phyloP scores from a whole-genome alignment of 2,797 vertebrate species.

The Sparidentex hasta region DNA sequence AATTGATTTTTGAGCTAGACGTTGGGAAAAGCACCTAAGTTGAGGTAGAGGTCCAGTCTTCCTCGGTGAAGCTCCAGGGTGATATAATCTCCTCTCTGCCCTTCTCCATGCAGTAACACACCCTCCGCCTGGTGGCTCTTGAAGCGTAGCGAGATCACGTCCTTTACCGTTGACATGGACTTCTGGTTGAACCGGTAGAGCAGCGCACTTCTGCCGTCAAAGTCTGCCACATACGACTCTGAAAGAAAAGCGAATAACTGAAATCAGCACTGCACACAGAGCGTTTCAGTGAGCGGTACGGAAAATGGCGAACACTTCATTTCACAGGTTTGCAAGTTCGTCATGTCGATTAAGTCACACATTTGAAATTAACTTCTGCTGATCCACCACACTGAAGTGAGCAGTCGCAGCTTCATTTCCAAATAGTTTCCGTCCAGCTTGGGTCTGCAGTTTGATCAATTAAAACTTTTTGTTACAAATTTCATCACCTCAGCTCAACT shows the following conservation, averaged over 20 bases:
- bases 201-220: constrained; percentile 95
- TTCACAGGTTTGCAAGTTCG: too few relatives aligned
- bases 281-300: too few relatives aligned
- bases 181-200: constrained; percentile 99
- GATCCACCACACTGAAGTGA: too few relatives aligned
- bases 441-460: too few relatives aligned
- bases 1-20: neutral
- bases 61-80: constrained; percentile 95
- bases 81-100: constrained; percentile 95
- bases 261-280: neutral
- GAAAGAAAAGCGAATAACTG: neutral
- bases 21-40: constrained; percentile 84
- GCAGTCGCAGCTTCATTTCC: too few relatives aligned
- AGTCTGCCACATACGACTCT: constrained; percentile 95
- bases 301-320: neutral
- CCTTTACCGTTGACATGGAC: constrained; percentile 97
- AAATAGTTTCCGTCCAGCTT: too few relatives aligned
- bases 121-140: constrained; percentile 95
- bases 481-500: too few relatives aligned
- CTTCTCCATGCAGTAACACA: constrained; percentile 96
- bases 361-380: too few relatives aligned
- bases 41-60: constrained; percentile 92
- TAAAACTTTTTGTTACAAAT: too few relatives aligned
- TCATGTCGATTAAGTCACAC: too few relatives aligned
- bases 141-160: constrained; percentile 96